Conservation (phyloP, 2,888 invertebrate genomes). For the Coleophora flavipennella region DNA sequence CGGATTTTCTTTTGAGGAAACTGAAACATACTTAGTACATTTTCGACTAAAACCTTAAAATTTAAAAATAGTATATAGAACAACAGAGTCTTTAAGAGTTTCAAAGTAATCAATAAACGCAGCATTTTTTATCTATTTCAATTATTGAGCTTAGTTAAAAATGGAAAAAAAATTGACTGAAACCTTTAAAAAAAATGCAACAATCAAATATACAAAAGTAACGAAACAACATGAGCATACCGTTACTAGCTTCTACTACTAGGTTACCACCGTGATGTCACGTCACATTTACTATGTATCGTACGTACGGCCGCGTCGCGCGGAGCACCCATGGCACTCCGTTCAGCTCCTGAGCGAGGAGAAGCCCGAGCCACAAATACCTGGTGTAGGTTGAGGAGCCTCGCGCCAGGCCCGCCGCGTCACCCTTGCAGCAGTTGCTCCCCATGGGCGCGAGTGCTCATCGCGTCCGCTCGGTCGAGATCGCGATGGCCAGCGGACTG, state of each 20-base stretch:
- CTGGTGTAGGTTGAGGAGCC: conserved; percentile 66
- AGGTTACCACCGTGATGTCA: conserved; percentile 16
- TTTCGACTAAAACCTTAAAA: too few relatives aligned
- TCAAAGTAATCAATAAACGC: too few relatives aligned
- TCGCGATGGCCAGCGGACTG: conserved; percentile 54
- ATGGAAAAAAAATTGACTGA: too few relatives aligned
- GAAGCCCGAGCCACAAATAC: conserved; percentile 56
- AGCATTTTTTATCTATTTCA: too few relatives aligned
- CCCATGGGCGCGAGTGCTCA: conserved; percentile 64
- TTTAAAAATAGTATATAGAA: too few relatives aligned
- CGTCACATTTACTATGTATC: conserved; percentile 13
- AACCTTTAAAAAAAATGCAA: too few relatives aligned
- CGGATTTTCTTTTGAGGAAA: too few relatives aligned
- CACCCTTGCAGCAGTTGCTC: conserved; percentile 74
- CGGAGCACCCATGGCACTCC: conserved; percentile 52
- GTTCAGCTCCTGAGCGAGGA: conserved; percentile 44
- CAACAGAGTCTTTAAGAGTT: too few relatives aligned
- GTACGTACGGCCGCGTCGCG: conserved; percentile 38
- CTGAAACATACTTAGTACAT: too few relatives aligned
- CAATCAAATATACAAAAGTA: too few relatives aligned
- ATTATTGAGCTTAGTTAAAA: too few relatives aligned
- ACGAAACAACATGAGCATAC: background rate
- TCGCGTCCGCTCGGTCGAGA: conserved; percentile 33
- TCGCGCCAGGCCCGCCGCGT: conserved; percentile 59
- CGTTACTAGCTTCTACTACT: background rate